Percentiles rank a stretch among this genome's conserved stretches.
phyloP scores from a whole-genome alignment of 2,888 invertebrate genomes.

The Rosalia funebris region DNA sequence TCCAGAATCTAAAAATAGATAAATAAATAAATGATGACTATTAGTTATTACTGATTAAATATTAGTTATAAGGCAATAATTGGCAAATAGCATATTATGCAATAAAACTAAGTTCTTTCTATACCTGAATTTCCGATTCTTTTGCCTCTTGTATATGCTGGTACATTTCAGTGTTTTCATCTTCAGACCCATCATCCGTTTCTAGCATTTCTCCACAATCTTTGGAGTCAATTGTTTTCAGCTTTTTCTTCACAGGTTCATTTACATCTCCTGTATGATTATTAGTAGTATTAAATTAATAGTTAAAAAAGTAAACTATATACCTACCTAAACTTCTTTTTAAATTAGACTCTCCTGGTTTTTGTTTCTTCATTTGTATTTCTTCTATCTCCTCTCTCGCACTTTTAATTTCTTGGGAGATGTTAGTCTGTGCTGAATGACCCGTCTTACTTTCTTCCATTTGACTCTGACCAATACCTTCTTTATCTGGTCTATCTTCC shows the following conservation, averaged over 20 bases:
- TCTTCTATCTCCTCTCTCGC: conserved; percentile 55
- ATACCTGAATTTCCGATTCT: conserved; percentile 77
- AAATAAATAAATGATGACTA: too few species aligned
- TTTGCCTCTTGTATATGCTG: conserved; percentile 87
- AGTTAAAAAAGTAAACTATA: background rate
- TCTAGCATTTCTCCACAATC: conserved; percentile 62
- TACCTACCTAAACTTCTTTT: conserved; percentile 70
- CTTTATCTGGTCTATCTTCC: conserved; percentile 72
- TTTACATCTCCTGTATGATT: conserved; percentile 67
- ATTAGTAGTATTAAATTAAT: too few species aligned
- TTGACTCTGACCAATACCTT: conserved; percentile 80
- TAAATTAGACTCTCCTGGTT: conserved; percentile 80
- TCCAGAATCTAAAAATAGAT: conserved; percentile 69
- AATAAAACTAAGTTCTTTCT: conserved; percentile 4
- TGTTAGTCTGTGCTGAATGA: conserved; percentile 67
- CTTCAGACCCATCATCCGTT: conserved; percentile 64
- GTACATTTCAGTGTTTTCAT: conserved; percentile 69
- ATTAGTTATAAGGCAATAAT: background rate
- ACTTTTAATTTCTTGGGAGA: conserved; percentile 55
- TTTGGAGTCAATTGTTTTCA: conserved; percentile 67
- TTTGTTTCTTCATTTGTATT: conserved; percentile 71
- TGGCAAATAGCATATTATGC: background rate
- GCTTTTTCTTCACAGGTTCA: conserved; percentile 73
- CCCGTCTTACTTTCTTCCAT: conserved; percentile 77
- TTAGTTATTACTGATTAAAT: background rate